These are phyloP conservation scores for Drosophila willistoni DNA, from an alignment of 1,140 invertebrate genomes.

Conservation along the genomic window DNA sequence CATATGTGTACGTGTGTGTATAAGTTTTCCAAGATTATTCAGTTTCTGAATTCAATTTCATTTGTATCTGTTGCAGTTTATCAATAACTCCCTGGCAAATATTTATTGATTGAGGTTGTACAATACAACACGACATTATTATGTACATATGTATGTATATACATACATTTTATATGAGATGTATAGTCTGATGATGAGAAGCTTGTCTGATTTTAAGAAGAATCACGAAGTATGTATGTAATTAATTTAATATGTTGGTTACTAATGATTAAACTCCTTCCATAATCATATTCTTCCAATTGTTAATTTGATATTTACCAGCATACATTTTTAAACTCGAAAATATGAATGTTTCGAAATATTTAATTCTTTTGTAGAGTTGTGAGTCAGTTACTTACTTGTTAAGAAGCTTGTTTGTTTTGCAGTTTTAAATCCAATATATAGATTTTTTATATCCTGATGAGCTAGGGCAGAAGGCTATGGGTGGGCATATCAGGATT, in stretches of 20 bases:
- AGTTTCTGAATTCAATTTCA: slow-evolving; percentile 40
- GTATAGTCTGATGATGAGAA: not conserved
- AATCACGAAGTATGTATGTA: not conserved
- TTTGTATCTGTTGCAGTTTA: slow-evolving; percentile 47
- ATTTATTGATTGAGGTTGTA: slow-evolving; percentile 19
- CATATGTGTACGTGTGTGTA: not conserved
- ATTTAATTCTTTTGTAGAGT: no score
- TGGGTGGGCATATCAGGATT: slow-evolving; percentile 32
- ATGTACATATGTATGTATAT: not conserved
- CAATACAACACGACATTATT: not conserved
- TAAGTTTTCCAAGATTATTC: slow-evolving; percentile 18
- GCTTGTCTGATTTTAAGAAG: not conserved
- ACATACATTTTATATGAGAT: not conserved
- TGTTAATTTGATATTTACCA: no score
- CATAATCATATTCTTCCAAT: no score
- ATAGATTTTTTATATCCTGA: slow-evolving; percentile 21
- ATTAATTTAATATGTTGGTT: no score
- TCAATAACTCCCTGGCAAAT: slow-evolving; percentile 46
- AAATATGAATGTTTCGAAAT: no score
- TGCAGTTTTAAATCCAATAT: slow-evolving; percentile 48
- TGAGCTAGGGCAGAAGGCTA: slow-evolving; percentile 30
- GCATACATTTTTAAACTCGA: no score
- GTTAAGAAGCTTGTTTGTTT: slow-evolving; percentile 2
- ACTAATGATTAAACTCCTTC: no score
- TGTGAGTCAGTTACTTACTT: slow-evolving; percentile 44